Percentiles rank a stretch among this genome's conserved stretches.
Conservation (phyloP, 2,888 invertebrate genomes). For the Rhingia campestris region DNA sequence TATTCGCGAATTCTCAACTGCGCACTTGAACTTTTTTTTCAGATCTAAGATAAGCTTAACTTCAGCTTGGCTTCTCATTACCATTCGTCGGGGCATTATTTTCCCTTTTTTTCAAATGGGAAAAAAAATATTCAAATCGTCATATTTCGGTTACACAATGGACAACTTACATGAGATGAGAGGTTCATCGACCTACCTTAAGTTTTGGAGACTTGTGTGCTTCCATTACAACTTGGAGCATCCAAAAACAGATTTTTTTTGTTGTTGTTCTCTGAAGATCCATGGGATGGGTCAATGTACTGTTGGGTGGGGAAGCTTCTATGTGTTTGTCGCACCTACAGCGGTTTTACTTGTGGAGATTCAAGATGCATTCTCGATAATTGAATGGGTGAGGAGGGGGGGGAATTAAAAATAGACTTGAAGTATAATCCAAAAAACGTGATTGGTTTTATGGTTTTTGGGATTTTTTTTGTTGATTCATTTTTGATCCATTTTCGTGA, state of each 20-base stretch:
- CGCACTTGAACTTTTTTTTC: slow-evolving; percentile 19
- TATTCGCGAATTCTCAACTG: slow-evolving; percentile 16
- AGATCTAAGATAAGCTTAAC: neutral
- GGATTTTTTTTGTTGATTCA: too few relatives aligned
- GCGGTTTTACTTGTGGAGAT: too few relatives aligned
- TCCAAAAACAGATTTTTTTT: too few relatives aligned
- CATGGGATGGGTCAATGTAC: slow-evolving; percentile 39
- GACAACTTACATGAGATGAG: neutral
- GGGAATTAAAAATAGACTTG: too few relatives aligned
- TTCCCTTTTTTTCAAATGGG: neutral
- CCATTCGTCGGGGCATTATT: neutral
- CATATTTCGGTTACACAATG: neutral
- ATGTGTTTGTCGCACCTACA: too few relatives aligned
- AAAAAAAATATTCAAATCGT: neutral
- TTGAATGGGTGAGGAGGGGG: too few relatives aligned
- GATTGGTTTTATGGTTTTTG: too few relatives aligned
- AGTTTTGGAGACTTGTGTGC: slow-evolving; percentile 15
- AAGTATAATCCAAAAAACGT: too few relatives aligned
- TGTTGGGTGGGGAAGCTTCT: slow-evolving; percentile 31
- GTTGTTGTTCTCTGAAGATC: neutral
- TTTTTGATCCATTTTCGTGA: neutral
- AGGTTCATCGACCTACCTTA: slow-evolving; percentile 53
- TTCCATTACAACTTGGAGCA: neutral
- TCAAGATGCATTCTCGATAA: too few relatives aligned
- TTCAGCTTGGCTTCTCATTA: neutral